These are phyloP conservation scores for Escarpia spicata DNA, from an alignment of 2,888 invertebrate species.

Conservation along the genomic window DNA sequence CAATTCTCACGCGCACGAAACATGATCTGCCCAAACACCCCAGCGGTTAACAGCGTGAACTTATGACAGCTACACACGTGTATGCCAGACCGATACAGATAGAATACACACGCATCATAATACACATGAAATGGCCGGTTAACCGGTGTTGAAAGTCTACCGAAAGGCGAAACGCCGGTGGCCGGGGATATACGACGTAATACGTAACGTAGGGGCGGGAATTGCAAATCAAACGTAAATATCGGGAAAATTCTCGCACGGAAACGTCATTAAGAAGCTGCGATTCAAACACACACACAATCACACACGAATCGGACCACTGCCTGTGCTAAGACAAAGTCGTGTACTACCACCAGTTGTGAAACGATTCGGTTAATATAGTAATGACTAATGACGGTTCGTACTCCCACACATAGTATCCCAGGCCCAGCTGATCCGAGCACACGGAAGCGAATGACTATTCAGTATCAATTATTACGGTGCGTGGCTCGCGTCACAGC, in stretches of 20 bases:
- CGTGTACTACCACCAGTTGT: neutral
- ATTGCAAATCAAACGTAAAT: slow-evolving; percentile 6
- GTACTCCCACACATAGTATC: neutral
- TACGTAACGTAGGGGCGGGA: neutral
- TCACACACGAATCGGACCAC: neutral
- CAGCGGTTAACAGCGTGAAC: neutral
- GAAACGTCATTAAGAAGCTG: neutral
- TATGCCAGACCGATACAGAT: neutral
- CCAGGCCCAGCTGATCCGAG: neutral
- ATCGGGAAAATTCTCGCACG: neutral
- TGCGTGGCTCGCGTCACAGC: neutral
- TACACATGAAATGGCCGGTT: neutral
- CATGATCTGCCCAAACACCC: neutral
- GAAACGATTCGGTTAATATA: neutral
- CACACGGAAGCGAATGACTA: neutral
- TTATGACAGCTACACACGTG: neutral
- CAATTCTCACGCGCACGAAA: slow-evolving; percentile 6
- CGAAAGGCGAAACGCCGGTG: neutral
- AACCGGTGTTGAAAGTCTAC: neutral
- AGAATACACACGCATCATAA: neutral
- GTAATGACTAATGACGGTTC: neutral
- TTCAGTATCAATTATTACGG: neutral
- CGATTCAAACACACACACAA: neutral
- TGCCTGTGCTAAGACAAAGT: neutral
- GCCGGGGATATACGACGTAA: neutral